Evolutionary conservation across 92 coral and sea anemone species (phyloP).

Genomic region (Paragorgia papillata): DNA sequence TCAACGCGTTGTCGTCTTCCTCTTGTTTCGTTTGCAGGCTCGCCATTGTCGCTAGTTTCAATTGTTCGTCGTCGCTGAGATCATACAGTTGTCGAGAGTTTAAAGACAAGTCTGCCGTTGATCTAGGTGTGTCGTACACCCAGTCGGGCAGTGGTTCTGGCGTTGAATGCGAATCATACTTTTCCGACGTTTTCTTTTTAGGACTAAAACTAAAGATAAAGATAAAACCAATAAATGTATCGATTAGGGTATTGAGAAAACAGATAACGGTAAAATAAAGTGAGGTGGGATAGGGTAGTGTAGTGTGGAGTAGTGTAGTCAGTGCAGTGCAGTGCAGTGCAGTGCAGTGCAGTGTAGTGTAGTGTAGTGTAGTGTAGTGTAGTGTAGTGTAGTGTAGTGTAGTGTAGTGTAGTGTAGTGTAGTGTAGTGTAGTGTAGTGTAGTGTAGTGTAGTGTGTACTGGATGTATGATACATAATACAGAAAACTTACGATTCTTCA

Average conservation of each 20-base stretch:
- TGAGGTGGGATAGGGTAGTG: not conserved
- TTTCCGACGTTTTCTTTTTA: not conserved
- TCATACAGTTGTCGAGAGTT: constrained; percentile 6
- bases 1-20: not conserved
- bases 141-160: constrained; percentile 8
- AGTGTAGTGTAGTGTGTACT: not conserved
- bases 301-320: not conserved
- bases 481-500: constrained; percentile 3
- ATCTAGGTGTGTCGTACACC: not conserved
- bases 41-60: constrained; percentile 61
- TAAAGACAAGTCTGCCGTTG: not conserved
- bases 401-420: not conserved
- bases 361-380: not conserved
- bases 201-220: not conserved
- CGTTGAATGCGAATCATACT: not conserved
- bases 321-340: not conserved
- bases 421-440: not conserved
- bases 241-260: too few relatives aligned
- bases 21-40: constrained; percentile 47
- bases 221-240: not conserved
- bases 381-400: not conserved
- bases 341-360: not conserved
- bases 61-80: constrained; percentile 62
- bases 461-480: not conserved
- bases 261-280: too few relatives aligned